Evolutionary conservation across 2,113 vertebrate genomes (phyloP), one percentile per base, ranked within the genome.

Genomic region (Caranx melampygus): DNA sequence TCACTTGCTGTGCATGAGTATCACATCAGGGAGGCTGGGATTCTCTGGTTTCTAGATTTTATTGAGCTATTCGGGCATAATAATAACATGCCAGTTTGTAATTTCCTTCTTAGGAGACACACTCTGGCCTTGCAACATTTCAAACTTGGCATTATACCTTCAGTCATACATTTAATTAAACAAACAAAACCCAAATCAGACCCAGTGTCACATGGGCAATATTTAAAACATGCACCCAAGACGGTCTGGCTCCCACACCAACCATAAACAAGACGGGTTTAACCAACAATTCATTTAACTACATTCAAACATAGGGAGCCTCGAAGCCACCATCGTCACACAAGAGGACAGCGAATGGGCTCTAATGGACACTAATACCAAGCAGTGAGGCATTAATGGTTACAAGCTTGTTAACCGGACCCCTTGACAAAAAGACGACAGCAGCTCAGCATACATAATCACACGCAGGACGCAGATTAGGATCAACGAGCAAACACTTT

Each of bases 131-230:
- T 21, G 11, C 6, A 9, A 73, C 81, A 58, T 80, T 52, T 79
- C 64, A 37, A 58, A 69, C 45, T 54, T 45, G 63, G 61, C 34
- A 11, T 42, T 42, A 47, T 0, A 44, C 63, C 61, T 34, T 74
- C 3, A 3, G 52, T 82, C 34, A 8, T 9, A 54, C 35, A 82
- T 89, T 88, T 89, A 80, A 82, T 87, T 84, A 87, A 90, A 84
- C 82, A 91, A 88, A 92, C 59, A 14, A 37, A 81, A 90, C 20
- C 31, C 79, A 88, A 84, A 90, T 84, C 55, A 59, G 60, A 5
- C n/a, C 45, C 14, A 26, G 49, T 3, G 52, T 81, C 79, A 75
- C 26, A 3, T 16, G 58, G 74, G 86, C 59, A 21, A 69, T 79
- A 86, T 90, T 90, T 72, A 88, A 88, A 89, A 67, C 66, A 66